Conservation (phyloP, 2,797 vertebrate genomes). For the Lates japonicus region DNA sequence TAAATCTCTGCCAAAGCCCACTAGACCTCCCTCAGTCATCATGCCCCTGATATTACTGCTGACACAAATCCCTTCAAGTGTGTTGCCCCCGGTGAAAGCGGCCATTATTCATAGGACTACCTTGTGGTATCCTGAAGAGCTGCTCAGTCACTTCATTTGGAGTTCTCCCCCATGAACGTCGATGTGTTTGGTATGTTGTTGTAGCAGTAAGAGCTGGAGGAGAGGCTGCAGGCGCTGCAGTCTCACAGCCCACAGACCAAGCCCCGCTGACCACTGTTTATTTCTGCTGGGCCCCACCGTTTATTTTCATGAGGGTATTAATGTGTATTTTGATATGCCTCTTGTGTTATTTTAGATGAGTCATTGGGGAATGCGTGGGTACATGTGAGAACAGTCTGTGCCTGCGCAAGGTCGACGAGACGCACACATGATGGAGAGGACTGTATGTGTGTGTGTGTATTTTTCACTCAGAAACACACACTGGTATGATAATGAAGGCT, state of each 20-base stretch:
- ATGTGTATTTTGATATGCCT: slow-evolving; percentile 75
- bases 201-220: slow-evolving; percentile 42
- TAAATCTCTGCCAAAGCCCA: slow-evolving; percentile 8
- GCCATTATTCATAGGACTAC: slow-evolving; percentile 28
- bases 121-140: slow-evolving; percentile 35
- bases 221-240: slow-evolving; percentile 31
- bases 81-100: slow-evolving; percentile 9
- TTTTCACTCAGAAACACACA: slow-evolving; percentile 16
- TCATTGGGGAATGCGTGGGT: slow-evolving; percentile 77
- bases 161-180: slow-evolving; percentile 7
- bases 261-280: slow-evolving; percentile 62
- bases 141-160: slow-evolving; percentile 32
- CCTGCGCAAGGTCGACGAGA: slow-evolving; percentile 52
- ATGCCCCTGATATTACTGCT: slow-evolving; percentile 20
- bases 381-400: slow-evolving; percentile 79
- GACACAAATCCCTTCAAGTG: slow-evolving; percentile 8
- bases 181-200: slow-evolving; percentile 49
- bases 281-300: slow-evolving; percentile 56
- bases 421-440: slow-evolving; percentile 10
- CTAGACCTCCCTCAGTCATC: slow-evolving; percentile 27
- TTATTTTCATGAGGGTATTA: slow-evolving; percentile 75
- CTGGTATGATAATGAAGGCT: slow-evolving; percentile 38
- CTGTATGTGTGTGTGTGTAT: slow-evolving; percentile 8
- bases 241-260: slow-evolving; percentile 53
- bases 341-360: slow-evolving; percentile 75